Percentiles rank a stretch among this genome's conserved stretches.
Evolutionary conservation across 2,113 vertebrate species (phyloP).

Genomic region (Rana temporaria): DNA sequence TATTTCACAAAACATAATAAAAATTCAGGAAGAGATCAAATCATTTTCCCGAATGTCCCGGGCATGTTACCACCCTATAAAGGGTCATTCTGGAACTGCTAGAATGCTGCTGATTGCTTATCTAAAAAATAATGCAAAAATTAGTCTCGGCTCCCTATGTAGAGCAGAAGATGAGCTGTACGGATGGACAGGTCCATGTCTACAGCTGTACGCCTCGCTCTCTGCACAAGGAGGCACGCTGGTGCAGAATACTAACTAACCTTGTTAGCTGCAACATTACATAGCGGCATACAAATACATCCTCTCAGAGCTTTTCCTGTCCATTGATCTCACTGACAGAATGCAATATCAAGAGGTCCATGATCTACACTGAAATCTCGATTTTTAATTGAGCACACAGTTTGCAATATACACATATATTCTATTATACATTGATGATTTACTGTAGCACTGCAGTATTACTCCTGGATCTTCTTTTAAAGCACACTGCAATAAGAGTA

Average conservation of each 20-base stretch:
- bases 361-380: slow-evolving; percentile 14
- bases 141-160: slow-evolving; percentile 21
- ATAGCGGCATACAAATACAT: slow-evolving; percentile 33
- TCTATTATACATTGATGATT: too few relatives aligned
- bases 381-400: slow-evolving; percentile 1
- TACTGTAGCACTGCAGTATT: too few relatives aligned
- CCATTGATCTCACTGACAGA: slow-evolving; percentile 29
- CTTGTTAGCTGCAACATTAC: slow-evolving; percentile 30
- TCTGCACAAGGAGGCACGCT: not conserved
- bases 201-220: slow-evolving; percentile 21
- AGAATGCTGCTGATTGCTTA: slow-evolving; percentile 16
- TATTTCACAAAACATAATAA: not conserved
- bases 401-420: not conserved
- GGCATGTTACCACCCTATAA: not conserved
- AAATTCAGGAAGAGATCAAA: not conserved
- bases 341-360: slow-evolving; percentile 10
- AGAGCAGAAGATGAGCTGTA: not conserved
- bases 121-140: slow-evolving; percentile 30
- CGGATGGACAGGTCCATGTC: not conserved
- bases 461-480: too few relatives aligned
- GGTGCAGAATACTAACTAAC: slow-evolving; percentile 40
- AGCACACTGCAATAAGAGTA: too few relatives aligned
- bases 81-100: not conserved
- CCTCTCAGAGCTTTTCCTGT: slow-evolving; percentile 4
- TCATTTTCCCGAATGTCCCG: not conserved